Percentiles rank a stretch among this genome's conserved stretches.
These are phyloP conservation scores for Dermatophagoides farinae DNA, from an alignment of 1,140 invertebrate genomes.

Conservation along the genomic window DNA sequence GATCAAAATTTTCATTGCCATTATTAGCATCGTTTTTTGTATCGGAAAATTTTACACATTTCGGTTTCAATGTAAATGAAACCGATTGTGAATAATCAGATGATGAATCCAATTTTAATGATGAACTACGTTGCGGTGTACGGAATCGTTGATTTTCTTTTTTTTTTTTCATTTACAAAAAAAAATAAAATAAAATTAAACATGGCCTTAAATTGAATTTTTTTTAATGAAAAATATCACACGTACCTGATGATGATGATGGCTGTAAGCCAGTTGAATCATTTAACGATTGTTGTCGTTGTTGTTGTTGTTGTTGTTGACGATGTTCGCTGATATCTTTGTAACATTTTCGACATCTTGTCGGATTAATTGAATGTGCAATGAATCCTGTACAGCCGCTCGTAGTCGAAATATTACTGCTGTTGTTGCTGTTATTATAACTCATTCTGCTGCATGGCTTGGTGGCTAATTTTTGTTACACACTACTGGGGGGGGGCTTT, in stretches of 20 bases:
- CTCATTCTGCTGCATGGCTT: not conserved
- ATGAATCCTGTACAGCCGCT: constrained; percentile 46
- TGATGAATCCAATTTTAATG: not conserved
- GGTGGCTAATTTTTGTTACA: not conserved
- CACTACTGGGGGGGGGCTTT: not conserved
- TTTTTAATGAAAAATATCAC: no score
- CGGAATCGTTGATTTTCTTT: not conserved
- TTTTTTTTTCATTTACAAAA: not conserved
- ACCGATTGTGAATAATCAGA: not conserved
- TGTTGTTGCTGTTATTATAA: not conserved
- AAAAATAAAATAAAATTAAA: not conserved
- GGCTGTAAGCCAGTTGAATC: not conserved
- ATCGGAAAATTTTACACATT: not conserved
- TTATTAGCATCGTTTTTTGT: not conserved
- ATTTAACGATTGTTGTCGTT: not conserved
- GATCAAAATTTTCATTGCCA: constrained; percentile 19
- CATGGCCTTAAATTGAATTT: not conserved
- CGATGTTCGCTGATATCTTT: constrained; percentile 29
- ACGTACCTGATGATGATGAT: no score
- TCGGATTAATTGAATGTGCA: constrained; percentile 76
- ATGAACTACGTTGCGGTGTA: not conserved
- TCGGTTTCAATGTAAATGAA: not conserved
- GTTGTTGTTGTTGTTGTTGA: constrained; percentile 8
- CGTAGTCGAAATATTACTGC: constrained; percentile 9
- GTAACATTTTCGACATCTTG: constrained; percentile 74